Base-by-base conservation (phyloP, 2,797 vertebrate species). In the Coregonus sp. region DNA sequence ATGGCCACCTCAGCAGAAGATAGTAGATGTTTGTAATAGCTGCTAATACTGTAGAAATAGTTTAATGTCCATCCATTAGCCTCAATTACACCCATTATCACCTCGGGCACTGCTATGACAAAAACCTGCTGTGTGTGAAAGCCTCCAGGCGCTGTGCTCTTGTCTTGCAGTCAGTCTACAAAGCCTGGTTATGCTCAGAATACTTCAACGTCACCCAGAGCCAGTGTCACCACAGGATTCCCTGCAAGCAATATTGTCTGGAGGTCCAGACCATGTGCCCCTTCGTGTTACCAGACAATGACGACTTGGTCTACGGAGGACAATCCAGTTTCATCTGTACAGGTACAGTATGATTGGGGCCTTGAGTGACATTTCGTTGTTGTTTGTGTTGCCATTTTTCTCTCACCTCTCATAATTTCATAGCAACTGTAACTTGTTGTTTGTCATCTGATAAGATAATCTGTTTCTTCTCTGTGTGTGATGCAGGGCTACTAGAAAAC, bases 221-320 rank as follows among this genome's bases (percentile, higher is more conserved):
- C 20, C 93, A 95, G 91, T 96, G 95, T 92, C 90, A 92, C 75
- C 92, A 91, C 84, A 94, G 95, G 92, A 94, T 96, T 86, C 95
- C 95, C 80, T 96, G 95, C 93, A 95, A 95, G 92, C 94, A 95
- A 86, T 96, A 96, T 91, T 96, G 95, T 91, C 93, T 95, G 92
- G 95, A 96, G 91, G 95, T 96, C 89, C 94, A 95, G 92, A 95
- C 95, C 85, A 94, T 91, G 88, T 96, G 95, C 87, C 95, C 95
- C 72, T 96, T 96, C 80, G 93, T 96, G 88, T 92, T 96, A 87
- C 95, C 95, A 11, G 95, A 96, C 94, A 96, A 96, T 80, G 95
- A 95, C 6, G 95, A 96, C 83, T 91, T 96, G 86, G 94, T 96
- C 86, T 96, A 96, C 68, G 95, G 95, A 90, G 95, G 95, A 86